Percentiles rank a stretch among this genome's conserved stretches.
phyloP scores from a whole-genome alignment of 2,888 invertebrate species.

The Ecdyonurus torrentis region DNA sequence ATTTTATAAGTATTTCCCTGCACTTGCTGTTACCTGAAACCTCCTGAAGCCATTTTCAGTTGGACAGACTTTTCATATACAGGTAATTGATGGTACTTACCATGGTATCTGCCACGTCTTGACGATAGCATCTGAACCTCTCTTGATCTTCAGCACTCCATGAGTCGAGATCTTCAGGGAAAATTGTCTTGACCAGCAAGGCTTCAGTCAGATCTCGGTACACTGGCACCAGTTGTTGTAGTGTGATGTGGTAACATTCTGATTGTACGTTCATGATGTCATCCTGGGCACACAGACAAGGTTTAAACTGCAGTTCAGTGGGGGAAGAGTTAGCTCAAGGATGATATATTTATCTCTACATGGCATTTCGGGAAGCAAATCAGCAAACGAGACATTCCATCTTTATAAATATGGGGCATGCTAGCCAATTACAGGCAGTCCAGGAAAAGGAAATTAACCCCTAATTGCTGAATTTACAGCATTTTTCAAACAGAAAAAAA shows the following conservation, averaged over 20 bases:
- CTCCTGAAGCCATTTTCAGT: too few species aligned
- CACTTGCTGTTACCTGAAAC: too few species aligned
- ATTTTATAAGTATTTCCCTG: too few species aligned
- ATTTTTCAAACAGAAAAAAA: slow-evolving; percentile 7
- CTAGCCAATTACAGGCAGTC: too few species aligned
- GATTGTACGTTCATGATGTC: slow-evolving; percentile 37
- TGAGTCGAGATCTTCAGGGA: slow-evolving; percentile 39
- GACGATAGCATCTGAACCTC: slow-evolving; percentile 68
- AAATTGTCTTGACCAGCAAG: slow-evolving; percentile 62
- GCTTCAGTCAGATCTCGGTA: slow-evolving; percentile 62
- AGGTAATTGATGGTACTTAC: slow-evolving; percentile 38
- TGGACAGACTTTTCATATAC: background rate
- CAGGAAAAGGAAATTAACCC: too few species aligned
- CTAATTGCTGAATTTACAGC: too few species aligned
- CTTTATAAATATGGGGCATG: too few species aligned
- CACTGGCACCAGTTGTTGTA: slow-evolving; percentile 50
- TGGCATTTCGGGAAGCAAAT: too few species aligned
- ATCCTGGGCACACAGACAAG: slow-evolving; percentile 30
- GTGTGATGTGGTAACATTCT: slow-evolving; percentile 21
- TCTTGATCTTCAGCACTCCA: slow-evolving; percentile 69
- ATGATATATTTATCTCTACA: too few species aligned
- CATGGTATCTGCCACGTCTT: slow-evolving; percentile 71
- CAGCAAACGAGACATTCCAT: too few species aligned
- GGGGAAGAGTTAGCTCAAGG: background rate
- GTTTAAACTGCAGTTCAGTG: background rate